Evolutionary conservation across 2,888 invertebrate species (phyloP).

Genomic region (Teleiodes luculella): DNA sequence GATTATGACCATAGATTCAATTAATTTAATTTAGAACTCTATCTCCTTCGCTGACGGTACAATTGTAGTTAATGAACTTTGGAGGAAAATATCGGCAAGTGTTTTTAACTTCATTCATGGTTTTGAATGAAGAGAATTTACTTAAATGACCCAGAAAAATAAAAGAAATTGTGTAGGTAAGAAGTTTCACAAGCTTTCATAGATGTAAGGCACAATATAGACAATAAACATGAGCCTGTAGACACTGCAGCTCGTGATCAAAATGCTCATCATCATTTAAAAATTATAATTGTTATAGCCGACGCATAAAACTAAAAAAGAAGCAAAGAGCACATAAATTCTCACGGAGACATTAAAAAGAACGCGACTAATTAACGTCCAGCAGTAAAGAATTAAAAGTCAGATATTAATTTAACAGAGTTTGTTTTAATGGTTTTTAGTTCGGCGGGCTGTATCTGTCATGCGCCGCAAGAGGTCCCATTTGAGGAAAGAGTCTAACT

Average conservation of each 20-base stretch:
- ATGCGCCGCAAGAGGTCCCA: constrained; percentile 22
- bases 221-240: too few species aligned
- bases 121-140: background rate
- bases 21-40: background rate
- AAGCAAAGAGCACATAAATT: constrained; percentile 30
- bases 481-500: background rate
- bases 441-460: constrained; percentile 20
- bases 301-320: background rate
- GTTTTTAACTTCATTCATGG: background rate
- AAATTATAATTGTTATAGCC: background rate
- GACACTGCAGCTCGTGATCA: too few species aligned
- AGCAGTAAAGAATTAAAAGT: constrained; percentile 36
- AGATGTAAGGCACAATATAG: too few species aligned
- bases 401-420: constrained; percentile 43
- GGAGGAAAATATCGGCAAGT: background rate
- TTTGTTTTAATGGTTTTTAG: constrained; percentile 37
- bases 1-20: background rate
- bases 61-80: constrained; percentile 8
- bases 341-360: constrained; percentile 47
- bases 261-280: too few species aligned
- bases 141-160: background rate
- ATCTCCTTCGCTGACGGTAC: background rate
- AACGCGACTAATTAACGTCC: constrained; percentile 45
- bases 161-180: too few species aligned
- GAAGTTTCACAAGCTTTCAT: too few species aligned